These are phyloP conservation scores for Phoebastria nigripes DNA, from an alignment of 2,797 vertebrate genomes.

Conservation along the genomic window DNA sequence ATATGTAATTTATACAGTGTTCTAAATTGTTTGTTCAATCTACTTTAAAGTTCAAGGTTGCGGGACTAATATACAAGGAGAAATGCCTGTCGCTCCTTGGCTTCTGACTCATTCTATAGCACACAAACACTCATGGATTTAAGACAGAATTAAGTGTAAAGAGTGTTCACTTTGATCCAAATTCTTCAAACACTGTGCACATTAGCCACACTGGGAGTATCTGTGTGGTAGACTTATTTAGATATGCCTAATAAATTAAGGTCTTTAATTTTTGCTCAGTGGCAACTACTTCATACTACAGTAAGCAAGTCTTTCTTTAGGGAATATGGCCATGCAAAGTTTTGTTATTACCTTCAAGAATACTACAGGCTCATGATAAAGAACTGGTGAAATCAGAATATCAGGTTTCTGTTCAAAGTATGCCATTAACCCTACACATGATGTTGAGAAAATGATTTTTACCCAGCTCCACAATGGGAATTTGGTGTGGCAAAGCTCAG, in stretches of 20 bases:
- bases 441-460: not conserved
- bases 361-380: not conserved
- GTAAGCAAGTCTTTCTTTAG: not conserved
- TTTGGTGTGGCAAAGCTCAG: not conserved
- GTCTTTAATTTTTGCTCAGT: not conserved
- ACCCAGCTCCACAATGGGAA: not conserved
- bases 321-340: not conserved
- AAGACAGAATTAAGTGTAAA: not conserved
- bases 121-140: not conserved
- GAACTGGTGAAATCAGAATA: not conserved
- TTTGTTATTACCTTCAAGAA: not conserved
- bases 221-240: not conserved
- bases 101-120: not conserved
- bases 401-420: not conserved
- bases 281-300: not conserved
- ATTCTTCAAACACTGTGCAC: not conserved
- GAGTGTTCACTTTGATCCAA: not conserved
- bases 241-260: not conserved
- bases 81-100: not conserved
- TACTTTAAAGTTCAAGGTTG: constrained; percentile 28
- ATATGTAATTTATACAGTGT: not conserved
- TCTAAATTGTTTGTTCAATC: not conserved
- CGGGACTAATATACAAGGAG: not conserved
- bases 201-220: not conserved
- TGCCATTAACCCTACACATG: not conserved